Evolutionary conservation across 2,888 invertebrate species (phyloP).

Genomic region (Epinotia ramella): DNA sequence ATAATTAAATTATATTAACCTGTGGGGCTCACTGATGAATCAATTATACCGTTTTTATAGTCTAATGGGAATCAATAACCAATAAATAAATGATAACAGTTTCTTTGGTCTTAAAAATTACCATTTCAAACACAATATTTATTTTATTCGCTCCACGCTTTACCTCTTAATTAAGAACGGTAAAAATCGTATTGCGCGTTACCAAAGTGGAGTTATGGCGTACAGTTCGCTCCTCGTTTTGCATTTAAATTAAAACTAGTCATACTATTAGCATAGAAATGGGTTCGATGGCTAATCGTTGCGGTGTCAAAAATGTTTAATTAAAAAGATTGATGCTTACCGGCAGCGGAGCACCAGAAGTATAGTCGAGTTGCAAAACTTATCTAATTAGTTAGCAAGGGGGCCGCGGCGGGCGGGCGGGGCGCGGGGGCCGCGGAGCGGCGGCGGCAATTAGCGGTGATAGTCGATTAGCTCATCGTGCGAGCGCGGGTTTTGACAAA

Average conservation of each 20-base stretch:
- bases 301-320: constrained; percentile 85
- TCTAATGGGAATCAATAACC: constrained; percentile 48
- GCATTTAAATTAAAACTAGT: constrained; percentile 71
- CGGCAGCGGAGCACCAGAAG: constrained; percentile 80
- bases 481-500: constrained; percentile 84
- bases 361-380: constrained; percentile 84
- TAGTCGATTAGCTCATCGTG: constrained; percentile 85
- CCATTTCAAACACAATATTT: constrained; percentile 39
- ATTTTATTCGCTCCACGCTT: constrained; percentile 27
- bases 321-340: constrained; percentile 85
- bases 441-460: constrained; percentile 83
- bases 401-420: constrained; percentile 56
- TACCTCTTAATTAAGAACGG: constrained; percentile 47
- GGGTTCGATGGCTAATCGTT: constrained; percentile 80
- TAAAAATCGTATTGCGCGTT: constrained; percentile 39
- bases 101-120: constrained; percentile 53
- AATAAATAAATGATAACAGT: constrained; percentile 61
- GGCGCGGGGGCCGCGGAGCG: constrained; percentile 52
- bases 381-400: constrained; percentile 81
- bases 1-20: constrained; percentile 24
- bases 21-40: constrained; percentile 28
- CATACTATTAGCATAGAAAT: constrained; percentile 75
- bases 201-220: constrained; percentile 48
- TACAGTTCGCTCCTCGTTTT: constrained; percentile 56
- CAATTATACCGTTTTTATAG: constrained; percentile 38